Conservation (phyloP, 2,888 invertebrate genomes). For the Dolomedes plantarius region DNA sequence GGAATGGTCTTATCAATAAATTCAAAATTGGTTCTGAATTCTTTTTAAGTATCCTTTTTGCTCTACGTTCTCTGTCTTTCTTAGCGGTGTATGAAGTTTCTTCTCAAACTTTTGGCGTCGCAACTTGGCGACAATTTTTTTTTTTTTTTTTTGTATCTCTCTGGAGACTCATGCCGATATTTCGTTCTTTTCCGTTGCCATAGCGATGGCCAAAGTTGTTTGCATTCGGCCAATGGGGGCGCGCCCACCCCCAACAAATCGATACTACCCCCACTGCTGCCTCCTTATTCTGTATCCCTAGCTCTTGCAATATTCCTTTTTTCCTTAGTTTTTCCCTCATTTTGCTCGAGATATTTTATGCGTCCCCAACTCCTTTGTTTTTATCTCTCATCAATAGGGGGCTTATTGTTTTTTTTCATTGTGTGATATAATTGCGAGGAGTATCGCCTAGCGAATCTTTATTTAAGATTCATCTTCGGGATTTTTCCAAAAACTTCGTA, state of each 20-base stretch:
- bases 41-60: no score
- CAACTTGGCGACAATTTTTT: background rate
- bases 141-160: constrained; percentile 17
- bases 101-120: background rate
- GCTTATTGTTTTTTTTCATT: no score
- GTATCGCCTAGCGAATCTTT: no score
- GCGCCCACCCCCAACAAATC: constrained; percentile 60
- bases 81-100: no score
- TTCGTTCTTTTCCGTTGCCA: constrained; percentile 66
- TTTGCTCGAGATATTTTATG: constrained; percentile 2
- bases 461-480: no score
- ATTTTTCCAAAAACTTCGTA: no score
- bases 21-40: no score
- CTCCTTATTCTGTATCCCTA: constrained; percentile 34
- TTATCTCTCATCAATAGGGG: no score
- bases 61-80: no score
- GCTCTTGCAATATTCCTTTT: constrained; percentile 19
- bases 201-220: constrained; percentile 70
- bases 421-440: no score
- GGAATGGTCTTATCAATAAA: no score
- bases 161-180: constrained; percentile 56
- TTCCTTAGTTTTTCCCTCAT: background rate
- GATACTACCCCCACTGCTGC: constrained; percentile 29
- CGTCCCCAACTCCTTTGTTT: background rate
- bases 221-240: constrained; percentile 69